Percentiles rank a stretch among this genome's conserved stretches.
Conservation (phyloP, 2,888 invertebrate genomes). For the Poecilobothrus nobilitatus region DNA sequence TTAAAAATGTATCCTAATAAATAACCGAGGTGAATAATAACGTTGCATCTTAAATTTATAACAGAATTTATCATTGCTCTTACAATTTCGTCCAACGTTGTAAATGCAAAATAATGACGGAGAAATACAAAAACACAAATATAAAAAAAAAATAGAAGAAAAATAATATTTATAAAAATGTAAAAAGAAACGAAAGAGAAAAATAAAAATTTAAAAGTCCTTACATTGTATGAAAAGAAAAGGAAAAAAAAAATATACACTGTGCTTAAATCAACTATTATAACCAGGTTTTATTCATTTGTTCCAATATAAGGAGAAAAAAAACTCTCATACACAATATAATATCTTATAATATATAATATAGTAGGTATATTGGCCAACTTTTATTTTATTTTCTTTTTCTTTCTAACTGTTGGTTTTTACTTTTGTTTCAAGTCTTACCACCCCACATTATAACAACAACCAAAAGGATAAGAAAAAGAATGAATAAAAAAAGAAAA, state of each 20-base stretch:
- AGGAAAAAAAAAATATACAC: too few relatives aligned
- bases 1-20: too few relatives aligned
- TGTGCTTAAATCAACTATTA: background rate
- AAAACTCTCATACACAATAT: background rate
- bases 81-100: too few relatives aligned
- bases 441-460: background rate
- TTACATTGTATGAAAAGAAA: background rate
- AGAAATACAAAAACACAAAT: background rate
- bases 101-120: too few relatives aligned
- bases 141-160: background rate
- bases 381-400: background rate
- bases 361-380: background rate
- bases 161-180: background rate
- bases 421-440: background rate
- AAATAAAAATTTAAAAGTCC: background rate
- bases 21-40: too few relatives aligned
- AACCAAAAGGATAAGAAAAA: too few relatives aligned
- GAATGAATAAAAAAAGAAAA: background rate
- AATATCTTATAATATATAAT: too few relatives aligned
- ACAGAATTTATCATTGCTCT: too few relatives aligned
- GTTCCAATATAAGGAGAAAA: background rate
- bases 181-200: background rate
- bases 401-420: too few relatives aligned
- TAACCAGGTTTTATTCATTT: background rate
- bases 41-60: too few relatives aligned